A percentile compares a stretch with the other conserved stretches of the same genome.
phyloP scores from a whole-genome alignment of 2,113 vertebrate genomes.

The Morone saxatilis region DNA sequence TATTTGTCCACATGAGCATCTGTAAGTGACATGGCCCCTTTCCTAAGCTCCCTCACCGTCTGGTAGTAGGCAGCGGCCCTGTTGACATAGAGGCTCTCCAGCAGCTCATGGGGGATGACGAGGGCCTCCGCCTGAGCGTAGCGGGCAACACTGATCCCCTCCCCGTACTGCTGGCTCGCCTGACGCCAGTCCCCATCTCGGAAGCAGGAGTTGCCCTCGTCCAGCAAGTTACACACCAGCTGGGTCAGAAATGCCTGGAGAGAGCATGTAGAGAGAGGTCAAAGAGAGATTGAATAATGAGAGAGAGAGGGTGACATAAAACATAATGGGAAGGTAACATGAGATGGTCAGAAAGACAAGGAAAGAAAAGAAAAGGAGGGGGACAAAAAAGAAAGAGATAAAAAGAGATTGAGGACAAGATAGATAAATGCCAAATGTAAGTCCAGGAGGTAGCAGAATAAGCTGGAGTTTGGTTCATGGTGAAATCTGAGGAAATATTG shows the following conservation, averaged over 20 bases:
- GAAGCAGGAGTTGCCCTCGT: slow-evolving; percentile 94
- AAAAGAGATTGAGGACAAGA: neutral
- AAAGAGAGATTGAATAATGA: neutral
- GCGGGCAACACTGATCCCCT: slow-evolving; percentile 94
- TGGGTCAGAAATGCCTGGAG: slow-evolving; percentile 92
- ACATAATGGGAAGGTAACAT: neutral
- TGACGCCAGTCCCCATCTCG: slow-evolving; percentile 92
- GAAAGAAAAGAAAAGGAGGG: neutral
- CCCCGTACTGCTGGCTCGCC: slow-evolving; percentile 91
- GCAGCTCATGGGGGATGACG: slow-evolving; percentile 90
- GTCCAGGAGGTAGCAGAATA: neutral
- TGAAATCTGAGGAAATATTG: neutral
- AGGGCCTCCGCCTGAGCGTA: slow-evolving; percentile 95
- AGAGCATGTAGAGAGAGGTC: neutral
- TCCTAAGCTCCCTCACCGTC: slow-evolving; percentile 85
- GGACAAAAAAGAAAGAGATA: neutral
- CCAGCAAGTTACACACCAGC: slow-evolving; percentile 94
- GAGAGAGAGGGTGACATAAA: neutral
- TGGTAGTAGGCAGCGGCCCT: slow-evolving; percentile 93
- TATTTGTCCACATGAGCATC: neutral
- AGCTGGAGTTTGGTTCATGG: neutral
- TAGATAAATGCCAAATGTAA: neutral
- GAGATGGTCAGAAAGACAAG: neutral
- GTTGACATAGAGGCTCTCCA: slow-evolving; percentile 95
- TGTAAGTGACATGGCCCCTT: neutral